Base-by-base conservation (phyloP, 2,888 invertebrate genomes). In the Keiferia lycopersicella region DNA sequence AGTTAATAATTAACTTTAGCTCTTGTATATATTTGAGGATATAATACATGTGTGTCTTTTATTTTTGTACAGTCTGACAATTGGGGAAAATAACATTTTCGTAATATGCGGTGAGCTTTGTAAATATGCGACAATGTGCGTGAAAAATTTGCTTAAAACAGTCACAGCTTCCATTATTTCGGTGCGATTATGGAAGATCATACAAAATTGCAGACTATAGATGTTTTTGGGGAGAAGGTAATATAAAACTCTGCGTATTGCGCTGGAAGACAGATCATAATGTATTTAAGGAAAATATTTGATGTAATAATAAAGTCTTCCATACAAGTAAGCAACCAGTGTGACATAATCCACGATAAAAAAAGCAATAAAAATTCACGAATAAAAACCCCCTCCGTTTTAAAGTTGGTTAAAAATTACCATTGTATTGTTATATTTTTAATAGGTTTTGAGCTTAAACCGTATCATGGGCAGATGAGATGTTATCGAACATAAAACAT, bases 1-100 rank as follows among this genome's bases (percentile, higher is more conserved):
- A 89, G 78, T 80, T 82, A 76, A 77, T 75, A 75, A 73, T 68
- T 76, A 75, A 69, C 73, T 73, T 74, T 81, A 82, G 77, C 78
- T 76, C 73, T 72, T 86, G 87, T 87, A 87, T 69, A 76, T 77
- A 78, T 69, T 71, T 66, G 73, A 79, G 79, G 79, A 69, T 65
- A 71, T 66, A 68, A 63, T 63, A 62, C 67, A 66, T 71, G 73
- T 70, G 77, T 77, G 77, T 75, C 74, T 66, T 71, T 78, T 81
- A 81, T 79, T 82, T 82, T 82, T 83, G 82, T 83, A 83, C 78
- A 83, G 78, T 69, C 68, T 68, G 66, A 66, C 61, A 67, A 59
- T 61, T 45, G 61, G 51, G 18, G 62, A 39, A 61, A 45, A 41
- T 45, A 26, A 60, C 34, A 45, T 11, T 62, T 38, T 53, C 58